A percentile compares a stretch with the other conserved stretches of the same genome.
These are phyloP conservation scores for Trematocara unimaculatum DNA, from an alignment of 2,113 vertebrate genomes.

Conservation along the genomic window DNA sequence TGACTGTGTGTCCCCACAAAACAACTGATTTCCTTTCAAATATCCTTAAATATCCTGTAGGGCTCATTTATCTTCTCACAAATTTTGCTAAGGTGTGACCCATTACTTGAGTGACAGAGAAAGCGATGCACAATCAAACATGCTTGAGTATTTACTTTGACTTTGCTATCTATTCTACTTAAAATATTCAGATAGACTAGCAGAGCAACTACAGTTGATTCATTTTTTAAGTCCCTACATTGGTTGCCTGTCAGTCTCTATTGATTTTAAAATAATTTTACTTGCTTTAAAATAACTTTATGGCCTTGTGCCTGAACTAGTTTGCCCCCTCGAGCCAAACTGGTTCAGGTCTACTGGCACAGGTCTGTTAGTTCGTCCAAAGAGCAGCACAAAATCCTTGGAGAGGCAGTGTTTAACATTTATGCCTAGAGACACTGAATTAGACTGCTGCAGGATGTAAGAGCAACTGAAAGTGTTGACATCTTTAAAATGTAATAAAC, in stretches of 20 bases:
- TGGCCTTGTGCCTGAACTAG: not conserved
- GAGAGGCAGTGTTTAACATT: not conserved
- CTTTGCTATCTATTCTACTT: not conserved
- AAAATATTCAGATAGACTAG: not conserved
- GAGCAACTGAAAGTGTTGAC: not conserved
- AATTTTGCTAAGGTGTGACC: not conserved
- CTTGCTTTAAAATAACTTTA: not conserved
- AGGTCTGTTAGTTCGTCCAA: not conserved
- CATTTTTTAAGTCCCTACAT: not conserved
- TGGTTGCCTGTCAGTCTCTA: not conserved
- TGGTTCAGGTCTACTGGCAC: not conserved
- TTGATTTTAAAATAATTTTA: not conserved
- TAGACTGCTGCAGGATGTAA: not conserved
- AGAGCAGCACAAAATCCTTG: not conserved
- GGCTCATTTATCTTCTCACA: not conserved
- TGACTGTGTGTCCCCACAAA: not conserved
- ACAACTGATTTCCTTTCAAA: not conserved
- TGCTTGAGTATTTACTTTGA: not conserved
- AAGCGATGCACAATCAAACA: not conserved
- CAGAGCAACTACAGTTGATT: not conserved
- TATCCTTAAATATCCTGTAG: not conserved
- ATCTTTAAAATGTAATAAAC: not conserved
- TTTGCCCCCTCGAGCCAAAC: not conserved
- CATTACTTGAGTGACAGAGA: not conserved
- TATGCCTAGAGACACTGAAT: not conserved